phyloP scores from a whole-genome alignment of 2,797 vertebrate genomes.

The Serranus cabrilla region DNA sequence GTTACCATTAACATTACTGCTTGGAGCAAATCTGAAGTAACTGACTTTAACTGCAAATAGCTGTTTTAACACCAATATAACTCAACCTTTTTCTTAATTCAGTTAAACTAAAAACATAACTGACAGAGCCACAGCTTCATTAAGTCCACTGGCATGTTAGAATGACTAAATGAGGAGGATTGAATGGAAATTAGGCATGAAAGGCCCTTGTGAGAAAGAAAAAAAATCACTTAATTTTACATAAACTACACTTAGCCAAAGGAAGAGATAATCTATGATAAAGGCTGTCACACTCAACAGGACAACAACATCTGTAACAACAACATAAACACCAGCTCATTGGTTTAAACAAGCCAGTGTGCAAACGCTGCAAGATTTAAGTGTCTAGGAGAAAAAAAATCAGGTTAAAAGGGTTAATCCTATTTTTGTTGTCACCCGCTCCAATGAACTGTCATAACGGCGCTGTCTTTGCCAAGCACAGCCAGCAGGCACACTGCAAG shows the following conservation, averaged over 20 bases:
- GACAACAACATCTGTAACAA: constrained; percentile 42
- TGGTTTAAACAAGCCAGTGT: constrained; percentile 51
- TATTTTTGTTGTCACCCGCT: constrained; percentile 79
- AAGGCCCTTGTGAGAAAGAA: constrained; percentile 20
- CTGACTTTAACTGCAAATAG: background rate
- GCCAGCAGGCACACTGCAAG: constrained; percentile 73
- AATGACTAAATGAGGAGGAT: constrained; percentile 43
- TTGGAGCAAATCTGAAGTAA: background rate
- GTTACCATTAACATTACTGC: background rate
- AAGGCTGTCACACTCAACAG: constrained; percentile 43
- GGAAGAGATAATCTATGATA: constrained; percentile 44
- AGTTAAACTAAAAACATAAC: constrained; percentile 37
- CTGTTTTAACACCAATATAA: constrained; percentile 9
- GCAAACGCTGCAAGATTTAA: constrained; percentile 60
- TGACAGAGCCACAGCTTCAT: constrained; percentile 29
- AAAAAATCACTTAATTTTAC: constrained; percentile 29
- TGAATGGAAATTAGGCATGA: constrained; percentile 57
- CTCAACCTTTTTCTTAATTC: constrained; percentile 7
- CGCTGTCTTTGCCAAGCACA: constrained; percentile 70
- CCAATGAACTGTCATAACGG: constrained; percentile 75
- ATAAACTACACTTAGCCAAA: constrained; percentile 47
- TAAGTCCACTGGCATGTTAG: constrained; percentile 19
- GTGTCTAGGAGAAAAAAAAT: constrained; percentile 43
- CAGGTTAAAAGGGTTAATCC: constrained; percentile 80
- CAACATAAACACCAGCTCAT: constrained; percentile 1